Evolutionary conservation across 2,113 vertebrate genomes (phyloP).

Genomic region (Misgurnus mizolepis): DNA sequence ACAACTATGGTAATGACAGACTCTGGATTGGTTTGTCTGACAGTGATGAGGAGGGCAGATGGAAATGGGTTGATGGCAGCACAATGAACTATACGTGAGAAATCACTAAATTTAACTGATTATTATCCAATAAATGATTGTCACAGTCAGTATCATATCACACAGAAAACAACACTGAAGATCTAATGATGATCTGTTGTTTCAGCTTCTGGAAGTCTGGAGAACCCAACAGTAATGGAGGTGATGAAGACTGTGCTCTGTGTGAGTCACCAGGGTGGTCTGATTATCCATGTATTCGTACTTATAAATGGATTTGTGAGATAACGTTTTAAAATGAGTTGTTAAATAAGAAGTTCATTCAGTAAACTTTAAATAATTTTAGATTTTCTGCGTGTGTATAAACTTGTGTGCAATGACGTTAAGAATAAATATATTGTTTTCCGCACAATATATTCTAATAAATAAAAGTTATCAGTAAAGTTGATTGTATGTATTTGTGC

Average conservation of each 20-base stretch:
- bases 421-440: no score
- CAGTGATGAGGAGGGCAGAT: no score
- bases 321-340: no score
- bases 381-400: no score
- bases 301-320: background rate
- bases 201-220: background rate
- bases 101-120: background rate
- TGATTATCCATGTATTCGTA: background rate
- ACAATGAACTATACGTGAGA: background rate
- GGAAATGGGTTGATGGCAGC: background rate
- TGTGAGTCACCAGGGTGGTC: background rate
- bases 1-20: no score
- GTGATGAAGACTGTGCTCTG: background rate
- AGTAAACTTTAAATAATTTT: no score
- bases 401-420: no score
- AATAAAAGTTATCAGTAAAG: no score
- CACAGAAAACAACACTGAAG: background rate
- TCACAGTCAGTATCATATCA: background rate
- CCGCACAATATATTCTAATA: no score
- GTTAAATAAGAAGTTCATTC: no score
- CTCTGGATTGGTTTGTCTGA: no score
- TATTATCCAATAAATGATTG: background rate
- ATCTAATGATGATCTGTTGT: background rate
- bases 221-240: background rate
- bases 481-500: no score